Evolutionary conservation across 2,113 vertebrate species (phyloP).

Genomic region (Heliornis fulica): DNA sequence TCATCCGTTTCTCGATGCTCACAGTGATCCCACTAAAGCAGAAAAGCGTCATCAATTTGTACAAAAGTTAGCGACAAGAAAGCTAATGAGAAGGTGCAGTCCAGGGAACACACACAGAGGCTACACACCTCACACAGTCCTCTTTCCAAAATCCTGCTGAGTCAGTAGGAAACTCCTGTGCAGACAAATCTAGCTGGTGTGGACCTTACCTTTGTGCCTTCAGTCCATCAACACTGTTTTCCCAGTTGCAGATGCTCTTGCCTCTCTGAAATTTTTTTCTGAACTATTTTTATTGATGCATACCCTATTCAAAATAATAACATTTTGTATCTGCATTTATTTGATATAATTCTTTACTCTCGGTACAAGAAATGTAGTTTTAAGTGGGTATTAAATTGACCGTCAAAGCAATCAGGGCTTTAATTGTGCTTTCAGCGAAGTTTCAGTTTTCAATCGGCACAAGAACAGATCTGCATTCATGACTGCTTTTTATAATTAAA

Average conservation of each 20-base stretch:
- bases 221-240: background rate
- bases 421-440: background rate
- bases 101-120: background rate
- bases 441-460: conserved; percentile 25
- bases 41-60: background rate
- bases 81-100: no score
- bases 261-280: background rate
- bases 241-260: background rate
- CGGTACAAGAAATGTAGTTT: background rate
- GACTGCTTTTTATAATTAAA: conserved; percentile 36
- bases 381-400: background rate
- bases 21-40: background rate
- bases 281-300: background rate
- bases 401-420: background rate
- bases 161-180: background rate
- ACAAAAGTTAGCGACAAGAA: background rate
- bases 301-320: background rate
- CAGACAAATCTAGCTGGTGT: background rate
- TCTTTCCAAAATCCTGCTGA: background rate
- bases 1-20: background rate
- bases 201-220: background rate
- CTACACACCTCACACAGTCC: background rate
- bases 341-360: background rate
- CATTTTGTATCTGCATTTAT: background rate
- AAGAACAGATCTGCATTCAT: background rate